phyloP scores from a whole-genome alignment of 2,888 invertebrate genomes.

The Prostheceraeus crozeri region DNA sequence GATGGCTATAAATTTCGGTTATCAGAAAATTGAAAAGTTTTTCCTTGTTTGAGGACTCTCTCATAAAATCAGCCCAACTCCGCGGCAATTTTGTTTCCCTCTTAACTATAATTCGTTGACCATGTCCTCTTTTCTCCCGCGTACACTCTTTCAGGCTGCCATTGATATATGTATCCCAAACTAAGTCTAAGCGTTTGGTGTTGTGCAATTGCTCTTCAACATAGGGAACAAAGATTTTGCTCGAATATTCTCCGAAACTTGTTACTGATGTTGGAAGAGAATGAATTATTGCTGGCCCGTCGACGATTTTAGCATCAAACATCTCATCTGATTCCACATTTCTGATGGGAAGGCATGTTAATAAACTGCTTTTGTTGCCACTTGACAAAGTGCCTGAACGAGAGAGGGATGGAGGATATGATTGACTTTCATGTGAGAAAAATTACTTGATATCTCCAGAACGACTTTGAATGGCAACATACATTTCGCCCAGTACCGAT shows the following conservation, averaged over 20 bases:
- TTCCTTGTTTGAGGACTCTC: no score
- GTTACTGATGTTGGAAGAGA: constrained; percentile 21
- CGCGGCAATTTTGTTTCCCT: no score
- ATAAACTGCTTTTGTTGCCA: constrained; percentile 33
- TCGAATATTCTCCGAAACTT: constrained; percentile 33
- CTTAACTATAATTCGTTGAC: no score
- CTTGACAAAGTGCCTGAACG: constrained; percentile 17
- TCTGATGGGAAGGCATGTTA: constrained; percentile 16
- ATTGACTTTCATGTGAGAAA: constrained; percentile 37
- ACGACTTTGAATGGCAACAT: constrained; percentile 33
- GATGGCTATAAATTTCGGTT: no score
- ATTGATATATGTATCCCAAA: constrained; percentile 33
- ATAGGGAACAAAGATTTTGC: constrained; percentile 29
- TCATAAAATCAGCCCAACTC: no score
- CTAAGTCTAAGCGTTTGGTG: constrained; percentile 29
- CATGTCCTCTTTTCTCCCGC: constrained; percentile 33
- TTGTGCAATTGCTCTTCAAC: constrained; percentile 13
- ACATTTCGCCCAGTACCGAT: constrained; percentile 30
- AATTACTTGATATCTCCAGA: constrained; percentile 38
- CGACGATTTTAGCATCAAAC: constrained; percentile 29
- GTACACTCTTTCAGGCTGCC: constrained; percentile 33
- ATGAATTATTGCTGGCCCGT: constrained; percentile 34
- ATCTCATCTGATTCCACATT: no score
- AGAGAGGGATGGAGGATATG: constrained; percentile 35
- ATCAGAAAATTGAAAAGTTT: no score